A percentile compares a stretch with the other conserved stretches of the same genome.
Evolutionary conservation across 2,888 invertebrate genomes (phyloP).

Genomic region (Lagria hirta): DNA sequence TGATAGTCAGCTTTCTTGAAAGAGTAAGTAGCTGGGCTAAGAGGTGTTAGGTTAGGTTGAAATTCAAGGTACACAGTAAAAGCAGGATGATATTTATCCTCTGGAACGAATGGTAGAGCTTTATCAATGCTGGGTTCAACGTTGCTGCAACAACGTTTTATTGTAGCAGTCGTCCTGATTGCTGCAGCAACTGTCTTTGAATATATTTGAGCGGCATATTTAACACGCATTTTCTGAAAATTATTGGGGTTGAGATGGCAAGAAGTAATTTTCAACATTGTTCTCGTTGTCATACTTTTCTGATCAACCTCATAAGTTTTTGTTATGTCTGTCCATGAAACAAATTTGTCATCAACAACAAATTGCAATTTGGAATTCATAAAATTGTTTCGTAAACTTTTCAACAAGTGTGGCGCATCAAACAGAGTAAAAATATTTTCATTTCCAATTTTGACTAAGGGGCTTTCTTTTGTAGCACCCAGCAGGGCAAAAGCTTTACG

Average conservation of each 20-base stretch:
- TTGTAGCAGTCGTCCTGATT: conserved; percentile 20
- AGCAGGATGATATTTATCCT: no score
- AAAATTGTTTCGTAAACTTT: conserved; percentile 13
- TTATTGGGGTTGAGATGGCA: not conserved
- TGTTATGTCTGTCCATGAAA: conserved; percentile 6
- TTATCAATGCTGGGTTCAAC: no score
- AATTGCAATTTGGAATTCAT: conserved; percentile 10
- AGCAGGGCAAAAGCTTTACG: not conserved
- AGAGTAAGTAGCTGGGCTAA: no score
- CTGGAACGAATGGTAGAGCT: no score
- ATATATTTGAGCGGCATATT: conserved; percentile 17
- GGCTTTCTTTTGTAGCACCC: conserved; percentile 1
- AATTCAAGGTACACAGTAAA: no score
- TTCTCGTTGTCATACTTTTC: conserved; percentile 4
- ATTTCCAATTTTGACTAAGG: not conserved
- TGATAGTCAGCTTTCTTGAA: no score
- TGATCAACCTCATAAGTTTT: conserved; percentile 6
- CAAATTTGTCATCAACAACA: conserved; percentile 4
- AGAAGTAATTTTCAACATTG: conserved; percentile 8
- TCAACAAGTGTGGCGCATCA: conserved; percentile 3
- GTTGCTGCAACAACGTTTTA: no score
- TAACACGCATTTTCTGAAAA: no score
- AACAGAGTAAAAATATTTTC: conserved; percentile 1
- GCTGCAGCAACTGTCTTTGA: conserved; percentile 23
- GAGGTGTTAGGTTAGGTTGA: no score